A percentile compares a stretch with the other conserved stretches of the same genome.
Evolutionary conservation across 2,113 vertebrate genomes (phyloP).

Genomic region (Ceyx cyanopectus): DNA sequence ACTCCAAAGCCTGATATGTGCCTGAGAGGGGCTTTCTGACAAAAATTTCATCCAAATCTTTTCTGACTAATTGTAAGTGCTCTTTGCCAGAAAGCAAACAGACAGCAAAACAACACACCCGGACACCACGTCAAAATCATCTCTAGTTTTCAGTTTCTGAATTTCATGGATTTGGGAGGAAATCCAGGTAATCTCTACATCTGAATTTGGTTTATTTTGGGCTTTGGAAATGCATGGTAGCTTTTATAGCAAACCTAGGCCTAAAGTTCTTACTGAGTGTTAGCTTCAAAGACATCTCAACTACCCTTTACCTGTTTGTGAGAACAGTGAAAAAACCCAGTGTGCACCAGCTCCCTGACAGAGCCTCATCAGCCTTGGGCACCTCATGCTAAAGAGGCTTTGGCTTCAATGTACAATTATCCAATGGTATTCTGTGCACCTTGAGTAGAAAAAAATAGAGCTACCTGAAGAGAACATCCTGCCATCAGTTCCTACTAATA

Average conservation of each 20-base stretch:
- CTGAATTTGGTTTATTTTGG: neutral
- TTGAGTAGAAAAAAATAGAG: neutral
- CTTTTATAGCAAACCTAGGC: neutral
- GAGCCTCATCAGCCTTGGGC: neutral
- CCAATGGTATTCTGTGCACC: fast-evolving
- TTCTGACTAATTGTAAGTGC: neutral
- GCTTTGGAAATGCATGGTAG: neutral
- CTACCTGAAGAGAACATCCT: neutral
- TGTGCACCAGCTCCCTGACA: neutral
- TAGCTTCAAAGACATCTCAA: neutral
- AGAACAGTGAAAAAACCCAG: neutral
- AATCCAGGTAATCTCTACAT: neutral
- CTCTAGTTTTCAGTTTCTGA: neutral
- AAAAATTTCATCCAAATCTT: neutral
- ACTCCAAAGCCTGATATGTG: neutral
- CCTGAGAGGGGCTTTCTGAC: neutral
- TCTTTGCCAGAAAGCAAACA: neutral
- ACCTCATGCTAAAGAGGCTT: neutral
- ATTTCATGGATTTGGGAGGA: neutral
- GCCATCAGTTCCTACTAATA: neutral
- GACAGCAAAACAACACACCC: neutral
- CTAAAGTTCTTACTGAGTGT: neutral
- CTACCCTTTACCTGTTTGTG: neutral
- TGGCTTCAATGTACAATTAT: neutral
- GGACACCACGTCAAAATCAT: neutral